Percentiles rank a stretch among this genome's conserved stretches.
Conservation (phyloP, 2,888 invertebrate genomes). For the Drosophila mimetica region DNA sequence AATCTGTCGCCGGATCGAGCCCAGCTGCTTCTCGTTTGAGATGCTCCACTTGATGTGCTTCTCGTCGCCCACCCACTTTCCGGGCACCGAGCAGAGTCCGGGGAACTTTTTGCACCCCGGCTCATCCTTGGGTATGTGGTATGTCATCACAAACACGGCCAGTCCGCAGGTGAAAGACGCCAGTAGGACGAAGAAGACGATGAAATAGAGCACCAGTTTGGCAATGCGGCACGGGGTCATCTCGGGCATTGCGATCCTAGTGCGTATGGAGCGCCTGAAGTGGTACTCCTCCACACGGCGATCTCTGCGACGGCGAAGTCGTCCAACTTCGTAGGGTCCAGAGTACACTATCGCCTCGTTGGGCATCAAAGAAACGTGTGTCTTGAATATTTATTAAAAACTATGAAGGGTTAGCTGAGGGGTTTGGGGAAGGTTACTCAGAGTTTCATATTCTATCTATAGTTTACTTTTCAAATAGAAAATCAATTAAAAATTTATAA, state of each 20-base stretch:
- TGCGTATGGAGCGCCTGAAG: conserved; percentile 20
- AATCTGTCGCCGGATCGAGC: conserved; percentile 7
- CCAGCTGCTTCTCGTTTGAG: background rate
- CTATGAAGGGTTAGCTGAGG: no score
- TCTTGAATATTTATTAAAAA: no score
- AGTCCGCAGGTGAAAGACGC: conserved; percentile 12
- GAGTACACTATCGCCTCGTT: conserved; percentile 37
- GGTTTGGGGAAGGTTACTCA: no score
- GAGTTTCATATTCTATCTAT: no score
- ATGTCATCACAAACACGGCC: conserved; percentile 4
- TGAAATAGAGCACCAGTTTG: conserved; percentile 16
- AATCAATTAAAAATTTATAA: no score
- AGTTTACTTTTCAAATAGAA: no score
- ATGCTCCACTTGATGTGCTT: conserved; percentile 31
- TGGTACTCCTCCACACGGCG: conserved; percentile 14
- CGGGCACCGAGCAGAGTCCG: conserved; percentile 44
- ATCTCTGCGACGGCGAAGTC: conserved; percentile 26
- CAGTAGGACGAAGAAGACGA: conserved; percentile 21
- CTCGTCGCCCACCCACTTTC: conserved; percentile 16
- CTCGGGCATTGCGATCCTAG: background rate
- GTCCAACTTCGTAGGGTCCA: conserved; percentile 44
- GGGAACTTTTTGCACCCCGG: conserved; percentile 47
- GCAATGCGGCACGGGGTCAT: conserved; percentile 18
- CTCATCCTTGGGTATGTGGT: conserved; percentile 8
- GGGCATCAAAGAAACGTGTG: conserved; percentile 44